Percentiles rank a stretch among this genome's conserved stretches.
phyloP scores from a whole-genome alignment of 2,797 vertebrate species.

The Sparidentex hasta region DNA sequence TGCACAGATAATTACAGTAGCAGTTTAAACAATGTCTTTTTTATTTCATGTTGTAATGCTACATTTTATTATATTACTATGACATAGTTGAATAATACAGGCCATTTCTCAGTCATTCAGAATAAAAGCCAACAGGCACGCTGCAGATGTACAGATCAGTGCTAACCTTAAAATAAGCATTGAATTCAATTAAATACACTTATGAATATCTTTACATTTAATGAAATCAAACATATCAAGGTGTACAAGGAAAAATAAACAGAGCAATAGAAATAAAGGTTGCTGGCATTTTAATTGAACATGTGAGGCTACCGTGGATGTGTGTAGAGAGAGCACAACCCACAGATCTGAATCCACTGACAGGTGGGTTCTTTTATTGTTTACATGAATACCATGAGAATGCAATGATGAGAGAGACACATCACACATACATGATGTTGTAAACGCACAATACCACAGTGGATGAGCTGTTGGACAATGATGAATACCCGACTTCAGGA shows the following conservation, averaged over 20 bases:
- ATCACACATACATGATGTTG: background rate
- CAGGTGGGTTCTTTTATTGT: background rate
- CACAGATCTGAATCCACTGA: background rate
- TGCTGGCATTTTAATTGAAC: background rate
- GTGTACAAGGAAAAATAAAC: background rate
- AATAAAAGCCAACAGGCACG: background rate
- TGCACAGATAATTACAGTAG: too few relatives aligned
- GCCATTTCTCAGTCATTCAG: background rate
- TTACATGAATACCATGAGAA: background rate
- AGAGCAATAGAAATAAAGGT: background rate
- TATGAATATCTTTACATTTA: too few relatives aligned
- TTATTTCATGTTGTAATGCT: too few relatives aligned
- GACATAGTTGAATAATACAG: background rate
- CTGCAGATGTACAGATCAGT: background rate
- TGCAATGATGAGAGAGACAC: background rate
- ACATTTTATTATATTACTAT: too few relatives aligned
- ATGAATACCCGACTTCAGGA: background rate
- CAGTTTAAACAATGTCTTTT: too few relatives aligned
- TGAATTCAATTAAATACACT: background rate
- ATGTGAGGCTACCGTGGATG: background rate
- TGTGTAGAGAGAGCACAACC: background rate
- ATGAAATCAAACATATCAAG: too few relatives aligned
- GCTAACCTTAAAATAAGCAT: background rate
- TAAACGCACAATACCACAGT: background rate
- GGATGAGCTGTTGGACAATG: background rate